These are phyloP conservation scores for Todus mexicanus DNA, from an alignment of 2,797 vertebrate species.

Conservation along the genomic window DNA sequence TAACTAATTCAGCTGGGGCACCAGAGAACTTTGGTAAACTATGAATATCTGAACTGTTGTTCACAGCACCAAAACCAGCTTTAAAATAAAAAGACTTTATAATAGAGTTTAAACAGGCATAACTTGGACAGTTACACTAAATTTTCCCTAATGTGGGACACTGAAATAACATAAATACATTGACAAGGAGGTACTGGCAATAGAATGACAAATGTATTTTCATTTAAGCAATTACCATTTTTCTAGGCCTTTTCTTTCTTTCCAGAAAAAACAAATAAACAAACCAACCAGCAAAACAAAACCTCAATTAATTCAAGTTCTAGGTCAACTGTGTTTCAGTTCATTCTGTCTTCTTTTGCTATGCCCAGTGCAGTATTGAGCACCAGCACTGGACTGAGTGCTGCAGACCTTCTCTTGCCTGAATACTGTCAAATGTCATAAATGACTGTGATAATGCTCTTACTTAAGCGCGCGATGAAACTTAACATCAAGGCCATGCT, in stretches of 20 bases:
- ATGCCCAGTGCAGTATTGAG: background rate
- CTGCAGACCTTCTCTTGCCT: slow-evolving; percentile 36
- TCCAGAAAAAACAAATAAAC: background rate
- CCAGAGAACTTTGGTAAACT: slow-evolving; percentile 22
- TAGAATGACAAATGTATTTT: background rate
- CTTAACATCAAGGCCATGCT: slow-evolving; percentile 20
- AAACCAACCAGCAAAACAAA: background rate
- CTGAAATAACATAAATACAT: background rate
- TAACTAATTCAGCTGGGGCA: background rate
- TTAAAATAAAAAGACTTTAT: background rate
- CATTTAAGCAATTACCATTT: background rate
- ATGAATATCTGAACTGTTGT: background rate
- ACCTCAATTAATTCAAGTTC: slow-evolving; percentile 3
- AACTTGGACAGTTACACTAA: background rate
- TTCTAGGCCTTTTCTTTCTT: slow-evolving; percentile 2
- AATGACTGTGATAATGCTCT: background rate
- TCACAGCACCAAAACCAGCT: background rate
- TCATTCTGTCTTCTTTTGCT: slow-evolving; percentile 22
- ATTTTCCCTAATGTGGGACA: background rate
- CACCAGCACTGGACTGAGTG: background rate
- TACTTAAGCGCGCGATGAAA: slow-evolving; percentile 31
- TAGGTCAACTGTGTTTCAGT: slow-evolving; percentile 18
- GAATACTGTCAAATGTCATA: slow-evolving; percentile 20
- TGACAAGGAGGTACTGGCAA: background rate
- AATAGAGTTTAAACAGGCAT: background rate